phyloP scores from a whole-genome alignment of 2,888 invertebrate genomes.

The Ophioninae sp. region DNA sequence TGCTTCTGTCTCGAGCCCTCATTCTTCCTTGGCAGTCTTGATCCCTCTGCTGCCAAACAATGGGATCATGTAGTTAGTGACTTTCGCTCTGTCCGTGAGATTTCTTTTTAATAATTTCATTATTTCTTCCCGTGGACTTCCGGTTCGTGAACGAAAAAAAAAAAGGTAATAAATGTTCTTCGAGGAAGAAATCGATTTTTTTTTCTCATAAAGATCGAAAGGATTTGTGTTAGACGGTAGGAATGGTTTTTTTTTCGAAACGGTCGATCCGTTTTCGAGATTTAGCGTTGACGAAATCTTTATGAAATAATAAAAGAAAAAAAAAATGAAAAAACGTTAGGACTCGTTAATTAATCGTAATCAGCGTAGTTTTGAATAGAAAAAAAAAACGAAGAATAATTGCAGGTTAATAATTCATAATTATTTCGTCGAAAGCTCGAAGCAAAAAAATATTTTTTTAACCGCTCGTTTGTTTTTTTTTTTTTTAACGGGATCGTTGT shows the following conservation, averaged over 20 bases:
- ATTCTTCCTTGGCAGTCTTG: constrained; percentile 37
- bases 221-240: neutral
- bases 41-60: constrained; percentile 56
- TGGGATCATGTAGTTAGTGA: constrained; percentile 43
- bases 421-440: neutral
- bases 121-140: neutral
- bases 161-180: neutral
- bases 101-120: neutral
- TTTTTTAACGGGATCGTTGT: neutral
- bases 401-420: neutral
- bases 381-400: neutral
- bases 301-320: constrained; percentile 1
- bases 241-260: neutral
- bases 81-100: neutral
- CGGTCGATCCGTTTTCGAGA: neutral
- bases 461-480: neutral
- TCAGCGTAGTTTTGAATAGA: neutral
- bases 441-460: neutral
- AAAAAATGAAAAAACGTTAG: too few species aligned
- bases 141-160: neutral
- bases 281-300: neutral
- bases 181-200: neutral
- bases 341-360: neutral
- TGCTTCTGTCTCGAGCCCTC: constrained; percentile 48
- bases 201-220: neutral